Evolutionary conservation across 2,797 vertebrate species (phyloP).

Genomic region (Acanthurus leucopareius): DNA sequence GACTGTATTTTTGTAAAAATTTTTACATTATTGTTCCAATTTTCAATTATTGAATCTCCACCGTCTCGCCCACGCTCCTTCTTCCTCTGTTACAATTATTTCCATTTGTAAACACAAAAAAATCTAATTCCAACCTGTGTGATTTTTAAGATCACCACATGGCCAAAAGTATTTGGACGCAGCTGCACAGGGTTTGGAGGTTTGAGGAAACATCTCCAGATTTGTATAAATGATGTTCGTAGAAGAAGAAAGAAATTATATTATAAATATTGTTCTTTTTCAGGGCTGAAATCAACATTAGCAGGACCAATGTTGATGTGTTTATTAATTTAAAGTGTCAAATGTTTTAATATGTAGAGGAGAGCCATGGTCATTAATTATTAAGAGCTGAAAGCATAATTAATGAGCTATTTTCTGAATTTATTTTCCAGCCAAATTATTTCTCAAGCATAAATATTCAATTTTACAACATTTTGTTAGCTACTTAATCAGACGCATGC

Average conservation of each 20-base stretch:
- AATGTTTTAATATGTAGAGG: not conserved
- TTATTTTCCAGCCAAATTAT: not conserved
- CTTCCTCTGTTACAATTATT: slow-evolving; percentile 48
- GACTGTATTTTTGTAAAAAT: not conserved
- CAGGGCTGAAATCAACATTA: not conserved
- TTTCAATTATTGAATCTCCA: slow-evolving; percentile 30
- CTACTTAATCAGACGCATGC: not conserved
- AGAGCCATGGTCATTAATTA: not conserved
- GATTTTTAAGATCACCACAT: not conserved
- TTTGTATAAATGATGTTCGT: not conserved
- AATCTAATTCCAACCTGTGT: slow-evolving; percentile 8
- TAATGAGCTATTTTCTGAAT: not conserved
- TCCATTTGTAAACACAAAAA: slow-evolving; percentile 49
- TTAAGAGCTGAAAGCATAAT: not conserved
- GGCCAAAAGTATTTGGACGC: not conserved
- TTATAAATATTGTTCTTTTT: too few relatives aligned
- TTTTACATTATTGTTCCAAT: slow-evolving; percentile 28
- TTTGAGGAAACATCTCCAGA: not conserved
- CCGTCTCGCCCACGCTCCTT: slow-evolving; percentile 52
- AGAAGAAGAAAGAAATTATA: too few relatives aligned
- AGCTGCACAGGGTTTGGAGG: accelerated
- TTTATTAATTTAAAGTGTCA: not conserved
- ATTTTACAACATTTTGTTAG: not conserved
- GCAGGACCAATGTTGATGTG: not conserved
- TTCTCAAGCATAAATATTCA: not conserved